Base-by-base conservation (phyloP, 1,140 invertebrate genomes). In the Drosophila mojavensis region DNA sequence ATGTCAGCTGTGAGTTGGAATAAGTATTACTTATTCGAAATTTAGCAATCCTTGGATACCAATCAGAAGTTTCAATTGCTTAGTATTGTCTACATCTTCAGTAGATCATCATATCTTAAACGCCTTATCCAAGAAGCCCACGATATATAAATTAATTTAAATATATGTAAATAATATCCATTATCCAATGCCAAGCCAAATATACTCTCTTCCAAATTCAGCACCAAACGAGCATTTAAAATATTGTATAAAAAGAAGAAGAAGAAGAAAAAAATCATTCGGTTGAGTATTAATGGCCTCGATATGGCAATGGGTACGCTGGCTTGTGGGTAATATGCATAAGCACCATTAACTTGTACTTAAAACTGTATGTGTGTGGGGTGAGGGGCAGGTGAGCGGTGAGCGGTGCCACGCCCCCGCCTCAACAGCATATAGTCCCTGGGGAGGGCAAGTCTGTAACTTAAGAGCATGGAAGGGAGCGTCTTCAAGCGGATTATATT, bases 401-500 rank as follows among this genome's bases (percentile, higher is more conserved):
- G 5, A 20, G 51, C 30, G 20, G 24, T 24, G 5, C 20, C 36
- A 7, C 39, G 17, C 13, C 47, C 15, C 47, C 13, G 30, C 43
- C 43, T 20, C 45, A n/a, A 41, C 10, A n/a, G 50, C 36, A 43
- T 51, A 41, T 36, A 77, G 67, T 51, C 51, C 20, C 36, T 59
- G 43, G 59, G 66, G 30, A n/a, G 41, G 11, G 41, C 15, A 17
- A 15, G 43, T 45, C 43, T 75, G 84, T 84, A 89, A 84, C 84
- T 89, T 89, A 89, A 86, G 70, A 68, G 64, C 64, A 30, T 62
- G 64, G 60, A 39, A 39, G 36, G 36, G 36, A 84, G 75, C 84
- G 78, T 90, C 86, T 90, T 89, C 89, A 91, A 91, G 83, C 89
- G 89, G 89, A 91, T 91, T 91, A 91, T 91, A 91, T 91, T 91